Evolutionary conservation across 2,797 vertebrate genomes (phyloP).

Genomic region (Onychomys torridus): DNA sequence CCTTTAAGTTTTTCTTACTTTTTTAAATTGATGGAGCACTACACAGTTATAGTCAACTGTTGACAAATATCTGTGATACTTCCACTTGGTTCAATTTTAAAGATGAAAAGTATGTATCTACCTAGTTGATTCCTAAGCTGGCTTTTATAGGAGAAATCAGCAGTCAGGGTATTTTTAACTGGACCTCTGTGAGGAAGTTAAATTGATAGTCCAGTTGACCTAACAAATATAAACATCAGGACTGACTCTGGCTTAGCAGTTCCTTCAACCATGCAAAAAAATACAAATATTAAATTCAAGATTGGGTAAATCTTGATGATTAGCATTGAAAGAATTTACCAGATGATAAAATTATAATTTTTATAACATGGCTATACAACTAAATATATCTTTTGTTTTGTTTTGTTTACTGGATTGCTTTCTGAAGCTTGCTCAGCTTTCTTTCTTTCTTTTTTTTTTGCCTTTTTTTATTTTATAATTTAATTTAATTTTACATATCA

Average conservation of each 20-base stretch:
- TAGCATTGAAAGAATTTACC: not conserved
- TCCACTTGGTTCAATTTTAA: not conserved
- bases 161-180: conserved; percentile 18
- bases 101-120: not conserved
- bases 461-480: too few species aligned
- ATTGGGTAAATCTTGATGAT: not conserved
- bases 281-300: not conserved
- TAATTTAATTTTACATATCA: too few species aligned
- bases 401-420: too few species aligned
- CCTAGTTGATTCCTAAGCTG: not conserved
- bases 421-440: too few species aligned
- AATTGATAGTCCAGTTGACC: not conserved
- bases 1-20: not conserved
- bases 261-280: not conserved
- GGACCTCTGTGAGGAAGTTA: conserved; percentile 15
- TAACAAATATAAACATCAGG: not conserved
- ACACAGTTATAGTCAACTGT: not conserved
- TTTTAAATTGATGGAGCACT: not conserved
- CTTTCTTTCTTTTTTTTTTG: too few species aligned
- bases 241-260: not conserved
- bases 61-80: not conserved
- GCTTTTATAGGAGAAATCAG: conserved; percentile 23
- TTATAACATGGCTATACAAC: not conserved
- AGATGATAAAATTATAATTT: conserved; percentile 18
- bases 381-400: conserved; percentile 47